Evolutionary conservation across 2,113 vertebrate genomes (phyloP).

Genomic region (Epinephelus lanceolatus): DNA sequence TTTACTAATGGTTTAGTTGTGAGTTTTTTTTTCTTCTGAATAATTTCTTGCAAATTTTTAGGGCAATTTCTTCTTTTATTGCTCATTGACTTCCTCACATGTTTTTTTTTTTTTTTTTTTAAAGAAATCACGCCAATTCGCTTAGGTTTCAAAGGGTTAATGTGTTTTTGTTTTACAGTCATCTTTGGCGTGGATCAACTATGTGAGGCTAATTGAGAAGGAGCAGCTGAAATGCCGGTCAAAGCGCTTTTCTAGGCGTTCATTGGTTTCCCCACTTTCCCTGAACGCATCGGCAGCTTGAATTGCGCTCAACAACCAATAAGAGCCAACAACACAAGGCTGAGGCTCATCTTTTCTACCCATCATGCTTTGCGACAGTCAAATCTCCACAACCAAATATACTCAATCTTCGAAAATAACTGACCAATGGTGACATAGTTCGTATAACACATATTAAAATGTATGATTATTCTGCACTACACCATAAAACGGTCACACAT

Average conservation of each 20-base stretch:
- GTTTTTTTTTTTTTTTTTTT: too few species aligned
- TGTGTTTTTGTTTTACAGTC: neutral
- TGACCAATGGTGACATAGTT: fast-evolving
- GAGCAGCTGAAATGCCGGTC: neutral
- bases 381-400: fast-evolving
- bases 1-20: too few species aligned
- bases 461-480: fast-evolving
- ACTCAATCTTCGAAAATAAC: fast-evolving
- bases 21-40: too few species aligned
- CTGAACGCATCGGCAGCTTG: neutral
- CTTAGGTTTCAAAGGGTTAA: too few species aligned
- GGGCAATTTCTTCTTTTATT: too few species aligned
- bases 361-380: constrained; percentile 46
- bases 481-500: fast-evolving
- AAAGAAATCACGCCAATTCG: too few species aligned
- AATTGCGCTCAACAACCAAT: neutral
- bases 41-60: too few species aligned
- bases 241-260: neutral
- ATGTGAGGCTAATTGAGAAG: neutral
- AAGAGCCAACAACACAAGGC: neutral
- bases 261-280: neutral
- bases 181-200: neutral
- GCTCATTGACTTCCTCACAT: too few species aligned
- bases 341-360: constrained; percentile 36
- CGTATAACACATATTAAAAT: fast-evolving